Conservation (phyloP, 2,888 invertebrate species). For the Calephelis perditalis region DNA sequence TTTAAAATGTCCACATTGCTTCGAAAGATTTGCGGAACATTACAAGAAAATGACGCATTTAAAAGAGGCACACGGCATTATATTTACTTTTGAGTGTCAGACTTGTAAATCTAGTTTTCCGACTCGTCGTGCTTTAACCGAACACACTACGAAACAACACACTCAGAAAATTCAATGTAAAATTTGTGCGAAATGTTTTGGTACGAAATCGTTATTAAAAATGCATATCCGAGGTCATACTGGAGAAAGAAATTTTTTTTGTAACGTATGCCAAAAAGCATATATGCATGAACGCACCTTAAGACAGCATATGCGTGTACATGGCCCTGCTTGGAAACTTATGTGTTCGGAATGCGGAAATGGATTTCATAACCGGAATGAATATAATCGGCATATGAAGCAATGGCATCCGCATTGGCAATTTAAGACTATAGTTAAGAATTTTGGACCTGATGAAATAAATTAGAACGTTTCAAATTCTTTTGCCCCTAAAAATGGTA, state of each 20-base stretch:
- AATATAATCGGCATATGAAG: slow-evolving; percentile 61
- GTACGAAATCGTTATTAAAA: slow-evolving; percentile 55
- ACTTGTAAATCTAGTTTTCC: slow-evolving; percentile 53
- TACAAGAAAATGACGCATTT: slow-evolving; percentile 67
- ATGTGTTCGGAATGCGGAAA: slow-evolving; percentile 57
- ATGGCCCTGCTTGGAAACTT: slow-evolving; percentile 55
- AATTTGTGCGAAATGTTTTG: slow-evolving; percentile 63
- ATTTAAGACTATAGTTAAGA: slow-evolving; percentile 51
- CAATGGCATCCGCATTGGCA: slow-evolving; percentile 67
- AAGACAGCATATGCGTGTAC: slow-evolving; percentile 62
- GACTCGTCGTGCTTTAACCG: slow-evolving; percentile 58
- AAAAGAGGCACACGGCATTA: slow-evolving; percentile 59
- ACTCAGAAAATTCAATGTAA: slow-evolving; percentile 64
- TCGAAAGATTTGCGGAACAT: slow-evolving; percentile 64
- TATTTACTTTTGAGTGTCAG: slow-evolving; percentile 59
- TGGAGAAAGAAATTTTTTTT: slow-evolving; percentile 62
- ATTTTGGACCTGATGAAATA: slow-evolving; percentile 41
- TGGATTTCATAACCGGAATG: slow-evolving; percentile 57
- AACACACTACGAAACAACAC: slow-evolving; percentile 62
- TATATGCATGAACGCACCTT: slow-evolving; percentile 66
- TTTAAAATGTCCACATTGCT: slow-evolving; percentile 64
- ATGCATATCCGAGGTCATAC: slow-evolving; percentile 63
- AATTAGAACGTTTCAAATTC: slow-evolving; percentile 15
- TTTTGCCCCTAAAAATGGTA: no score
- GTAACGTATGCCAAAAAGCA: slow-evolving; percentile 57